Evolutionary conservation across 2,888 invertebrate species (phyloP).

Genomic region (Aleiodes leptofemur): DNA sequence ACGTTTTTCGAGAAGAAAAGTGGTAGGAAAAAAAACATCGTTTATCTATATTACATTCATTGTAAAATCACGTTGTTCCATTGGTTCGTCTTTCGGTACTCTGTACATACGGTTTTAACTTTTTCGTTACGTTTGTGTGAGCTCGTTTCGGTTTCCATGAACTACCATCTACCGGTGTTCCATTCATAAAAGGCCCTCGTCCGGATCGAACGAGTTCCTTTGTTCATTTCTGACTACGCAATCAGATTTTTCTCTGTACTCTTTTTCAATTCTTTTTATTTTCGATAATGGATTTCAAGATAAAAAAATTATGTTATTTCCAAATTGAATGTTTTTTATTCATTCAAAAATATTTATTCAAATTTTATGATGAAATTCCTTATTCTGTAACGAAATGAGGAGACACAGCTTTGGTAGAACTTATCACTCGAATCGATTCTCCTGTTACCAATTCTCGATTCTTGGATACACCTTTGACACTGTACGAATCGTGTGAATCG

Average conservation of each 20-base stretch:
- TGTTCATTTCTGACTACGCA: conserved; percentile 49
- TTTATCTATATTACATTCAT: conserved; percentile 43
- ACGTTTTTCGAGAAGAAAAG: conserved; percentile 33
- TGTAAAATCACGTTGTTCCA: conserved; percentile 44
- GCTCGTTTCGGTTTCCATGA: conserved; percentile 31
- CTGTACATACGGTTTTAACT: conserved; percentile 7
- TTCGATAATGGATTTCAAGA: neutral
- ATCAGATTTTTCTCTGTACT: conserved; percentile 26
- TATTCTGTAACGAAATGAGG: too few species aligned
- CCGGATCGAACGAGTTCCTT: conserved; percentile 56
- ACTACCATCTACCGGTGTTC: conserved; percentile 31
- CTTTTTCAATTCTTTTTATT: neutral
- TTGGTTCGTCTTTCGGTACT: conserved; percentile 11
- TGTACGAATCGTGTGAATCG: too few species aligned
- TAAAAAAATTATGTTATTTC: too few species aligned
- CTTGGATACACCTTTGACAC: too few species aligned
- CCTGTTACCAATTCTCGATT: too few species aligned
- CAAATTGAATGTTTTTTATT: too few species aligned
- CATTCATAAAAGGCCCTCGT: conserved; percentile 54
- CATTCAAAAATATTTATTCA: too few species aligned
- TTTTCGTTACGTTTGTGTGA: conserved; percentile 35
- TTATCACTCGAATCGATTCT: too few species aligned
- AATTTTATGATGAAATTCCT: too few species aligned
- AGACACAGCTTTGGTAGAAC: too few species aligned
- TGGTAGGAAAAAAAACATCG: conserved; percentile 30